Percentiles rank a stretch among this genome's conserved stretches.
These are phyloP conservation scores for Actinostola sp. DNA, from an alignment of 92 coral and sea anemone genomes.

Conservation along the genomic window DNA sequence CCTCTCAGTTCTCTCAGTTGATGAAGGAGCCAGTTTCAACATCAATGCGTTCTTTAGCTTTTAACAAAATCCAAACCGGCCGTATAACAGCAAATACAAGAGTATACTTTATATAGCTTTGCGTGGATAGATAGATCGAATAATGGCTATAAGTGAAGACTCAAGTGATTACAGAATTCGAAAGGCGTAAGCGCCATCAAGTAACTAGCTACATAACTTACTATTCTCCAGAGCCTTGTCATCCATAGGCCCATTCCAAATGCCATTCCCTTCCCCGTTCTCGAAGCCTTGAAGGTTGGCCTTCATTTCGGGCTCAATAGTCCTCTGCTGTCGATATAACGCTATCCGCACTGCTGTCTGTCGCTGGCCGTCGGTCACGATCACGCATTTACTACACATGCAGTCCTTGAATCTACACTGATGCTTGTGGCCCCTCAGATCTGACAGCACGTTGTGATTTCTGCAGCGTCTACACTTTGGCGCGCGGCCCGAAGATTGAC, in stretches of 20 bases:
- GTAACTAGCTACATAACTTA: no score
- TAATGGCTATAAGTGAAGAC: no score
- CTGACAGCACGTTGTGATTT: constrained; percentile 93
- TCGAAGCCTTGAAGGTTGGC: constrained; percentile 12
- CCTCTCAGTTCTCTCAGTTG: no score
- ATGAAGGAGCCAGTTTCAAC: no score
- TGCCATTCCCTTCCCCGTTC: constrained; percentile 44
- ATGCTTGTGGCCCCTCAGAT: constrained; percentile 93
- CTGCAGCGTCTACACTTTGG: constrained; percentile 96
- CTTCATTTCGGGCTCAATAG: constrained; percentile 76
- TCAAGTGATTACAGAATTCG: no score
- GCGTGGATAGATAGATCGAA: no score
- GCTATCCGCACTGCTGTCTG: constrained; percentile 96
- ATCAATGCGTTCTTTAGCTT: no score
- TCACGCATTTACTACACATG: constrained; percentile 77
- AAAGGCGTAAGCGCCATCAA: no score
- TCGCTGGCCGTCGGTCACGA: constrained; percentile 91
- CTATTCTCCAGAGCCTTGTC: constrained; percentile 36
- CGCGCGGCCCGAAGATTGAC: constrained; percentile 60
- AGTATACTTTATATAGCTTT: no score
- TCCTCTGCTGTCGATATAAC: constrained; percentile 81
- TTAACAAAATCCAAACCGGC: no score
- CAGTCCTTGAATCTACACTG: constrained; percentile 94
- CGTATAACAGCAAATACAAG: no score
- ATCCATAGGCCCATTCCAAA: constrained; percentile 31